Evolutionary conservation across 2,888 invertebrate species (phyloP), one percentile per base, ranked within the genome.

Genomic region (Drosophila yooni): DNA sequence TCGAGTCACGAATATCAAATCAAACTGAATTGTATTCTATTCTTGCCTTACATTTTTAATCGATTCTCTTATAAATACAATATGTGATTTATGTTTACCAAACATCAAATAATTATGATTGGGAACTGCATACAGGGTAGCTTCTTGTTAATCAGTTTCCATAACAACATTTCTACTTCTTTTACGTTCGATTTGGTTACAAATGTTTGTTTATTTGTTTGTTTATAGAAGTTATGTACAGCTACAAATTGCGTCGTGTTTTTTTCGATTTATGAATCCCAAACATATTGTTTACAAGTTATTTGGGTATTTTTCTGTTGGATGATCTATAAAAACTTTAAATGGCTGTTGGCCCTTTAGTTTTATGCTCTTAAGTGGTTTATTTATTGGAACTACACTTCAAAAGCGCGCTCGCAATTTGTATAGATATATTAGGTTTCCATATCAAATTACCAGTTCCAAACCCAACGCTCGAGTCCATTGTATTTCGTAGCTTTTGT

Each of bases 351-450:
- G 72, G 63, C 66, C 58, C 74, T 72, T 69, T 58, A 62, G 70
- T 81, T 86, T 68, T 64, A 74, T 79, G 68, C 34, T 51, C 66
- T 77, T 60, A 70, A 79, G 79, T 81, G 74, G 64, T 76, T 81
- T 81, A 73, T 79, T 81, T 79, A 76, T 81, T 77, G 65, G 58
- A 62, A 82, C 63, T 70, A 61, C 53, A 82, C 70, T 72, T 75
- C 66, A 79, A 87, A 88, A 83, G 89, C 76, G 61, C 66, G 59
- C 72, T 71, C 64, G 65, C 80, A 72, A 73, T 63, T 74, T 73
- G 63, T 70, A 67, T 51, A 59, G 53, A 74, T 65, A 75, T 89
- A 85, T 85, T 82, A 51, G 66, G 80, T 89, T 85, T 78, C 89
- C 43, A 60, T 88, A 89, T 85, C 89, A 31, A 70, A 69, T 89